Evolutionary conservation across 2,888 invertebrate species (phyloP), one percentile per base, ranked within the genome.

Genomic region (Sesamia inferens): DNA sequence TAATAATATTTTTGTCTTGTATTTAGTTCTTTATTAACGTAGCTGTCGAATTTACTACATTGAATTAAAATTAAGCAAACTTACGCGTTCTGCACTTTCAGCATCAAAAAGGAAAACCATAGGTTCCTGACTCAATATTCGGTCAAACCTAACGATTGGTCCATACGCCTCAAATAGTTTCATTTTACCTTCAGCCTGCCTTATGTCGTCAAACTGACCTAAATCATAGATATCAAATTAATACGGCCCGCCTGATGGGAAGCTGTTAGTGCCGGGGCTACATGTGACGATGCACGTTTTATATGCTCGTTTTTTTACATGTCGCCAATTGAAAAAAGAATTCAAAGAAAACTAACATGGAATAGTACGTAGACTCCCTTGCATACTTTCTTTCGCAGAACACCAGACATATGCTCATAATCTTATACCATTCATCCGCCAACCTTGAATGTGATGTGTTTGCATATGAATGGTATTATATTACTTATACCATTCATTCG

Each of bases 61-160:
- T 8, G 19, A 16, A 14, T 68, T 4, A 39, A 71, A 71, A 11
- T 6, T 47, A 42, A 42, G n/a, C 16, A n/a, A 24, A 48, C 83
- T 85, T 85, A 93, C 93, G 51, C 88, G 79, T 51, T 89, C 89
- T 24, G 82, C 71, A 63, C 86, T 80, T 75, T 93, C 92, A 1
- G 93, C 86, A 57, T 94, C 94, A 68, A 75, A 88, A 4, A 94
- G 48, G 1, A 93, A 44, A 39, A 93, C 67, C 10, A 91, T 65
- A 0, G 89, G 74, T 0, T 79, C 76, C 19, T 57, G 78, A 4
- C 91, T 90, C 6, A 91, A 74, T 1, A 85, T 24, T 0, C 87
- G 84, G 8, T 91, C 88, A 0, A 94, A 65, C 76, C 82, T 90
- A 0, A 90, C 83, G 5, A 94, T 92, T 0, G 92, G 92, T 8